Conservation (phyloP, 2,113 vertebrate genomes). For the Tenrec ecaudatus region DNA sequence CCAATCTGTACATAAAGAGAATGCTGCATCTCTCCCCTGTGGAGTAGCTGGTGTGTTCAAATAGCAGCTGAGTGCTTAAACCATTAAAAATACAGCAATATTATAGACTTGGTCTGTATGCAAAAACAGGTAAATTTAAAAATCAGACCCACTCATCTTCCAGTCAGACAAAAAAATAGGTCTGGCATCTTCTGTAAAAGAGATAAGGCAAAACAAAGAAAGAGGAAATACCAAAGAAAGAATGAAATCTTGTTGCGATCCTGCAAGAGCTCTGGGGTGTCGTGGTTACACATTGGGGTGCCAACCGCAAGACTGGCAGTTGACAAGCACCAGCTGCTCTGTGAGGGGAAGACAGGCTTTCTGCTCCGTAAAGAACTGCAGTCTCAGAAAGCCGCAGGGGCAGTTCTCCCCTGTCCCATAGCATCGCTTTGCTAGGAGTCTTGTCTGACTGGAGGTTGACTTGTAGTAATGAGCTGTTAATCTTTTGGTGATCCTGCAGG, state of each 20-base stretch:
- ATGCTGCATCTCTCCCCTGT: neutral
- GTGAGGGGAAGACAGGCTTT: too few species aligned
- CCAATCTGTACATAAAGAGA: neutral
- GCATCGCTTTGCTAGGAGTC: too few species aligned
- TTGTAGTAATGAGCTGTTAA: too few species aligned
- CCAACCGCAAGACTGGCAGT: too few species aligned
- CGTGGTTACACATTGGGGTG: too few species aligned
- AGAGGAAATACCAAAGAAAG: neutral
- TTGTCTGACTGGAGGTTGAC: too few species aligned
- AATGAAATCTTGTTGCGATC: neutral
- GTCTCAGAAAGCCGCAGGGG: too few species aligned
- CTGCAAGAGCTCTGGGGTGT: neutral
- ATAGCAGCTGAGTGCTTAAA: neutral
- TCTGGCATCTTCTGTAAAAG: conserved; percentile 25
- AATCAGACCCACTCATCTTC: neutral
- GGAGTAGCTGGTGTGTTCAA: neutral
- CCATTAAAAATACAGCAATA: neutral
- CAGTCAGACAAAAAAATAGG: neutral
- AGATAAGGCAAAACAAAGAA: neutral
- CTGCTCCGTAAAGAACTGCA: too few species aligned
- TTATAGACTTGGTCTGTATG: neutral
- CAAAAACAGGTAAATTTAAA: conserved; percentile 27
- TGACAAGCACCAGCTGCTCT: too few species aligned
- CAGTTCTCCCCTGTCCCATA: too few species aligned
- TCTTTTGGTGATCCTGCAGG: neutral